Evolutionary conservation across 1,140 invertebrate genomes (phyloP), one percentile per base, ranked within the genome.

Genomic region (Penaeus japonicus): DNA sequence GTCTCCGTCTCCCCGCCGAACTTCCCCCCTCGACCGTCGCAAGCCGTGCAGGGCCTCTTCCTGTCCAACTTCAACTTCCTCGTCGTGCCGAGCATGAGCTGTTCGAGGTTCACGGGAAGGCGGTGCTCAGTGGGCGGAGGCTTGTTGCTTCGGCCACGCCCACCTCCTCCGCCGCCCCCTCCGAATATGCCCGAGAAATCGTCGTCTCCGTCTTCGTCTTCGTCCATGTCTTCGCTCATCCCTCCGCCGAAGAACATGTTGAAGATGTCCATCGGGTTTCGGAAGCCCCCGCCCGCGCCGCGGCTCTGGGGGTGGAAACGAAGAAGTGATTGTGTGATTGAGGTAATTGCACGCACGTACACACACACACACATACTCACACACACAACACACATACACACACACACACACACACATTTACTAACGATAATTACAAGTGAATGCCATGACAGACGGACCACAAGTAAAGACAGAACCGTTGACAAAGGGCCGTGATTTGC

Each of bases 261-360:
- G 91, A 95, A 95, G 65, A 94, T 94, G 91, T 95, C 94, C 93
- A 94, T 94, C 0, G 94, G 94, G 77, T 93, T 93, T 88, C 93
- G 93, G 92, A 94, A 93, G 47, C 92, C 92, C 10, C 89, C 91
- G 15, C 92, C 93, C 10, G 80, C 89, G 18, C 89, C 89, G 10
- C 87, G 79, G 30, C 53, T 82, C 86, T 88, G 86, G 22, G 5
- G 17, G 47, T 54, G 4, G 30, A 3, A 7, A 27, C 12, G 47
- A 32, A 79, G 27, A 4, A 70, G 32, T 22, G 22, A 30, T n/a
- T 10, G n/a, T 10, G 65, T 70, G 65, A 70, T n/a, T 27, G 65
- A 24, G 30, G 4, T 20, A 65, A 24, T 65, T 27, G 15, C 22
- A 70, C 10, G 1, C n/a, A 70, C n/a, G n/a, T n/a, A n/a, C n/a